These are phyloP conservation scores for Phyllostomus discolor DNA, from an alignment of 2,113 vertebrate genomes.

Conservation along the genomic window DNA sequence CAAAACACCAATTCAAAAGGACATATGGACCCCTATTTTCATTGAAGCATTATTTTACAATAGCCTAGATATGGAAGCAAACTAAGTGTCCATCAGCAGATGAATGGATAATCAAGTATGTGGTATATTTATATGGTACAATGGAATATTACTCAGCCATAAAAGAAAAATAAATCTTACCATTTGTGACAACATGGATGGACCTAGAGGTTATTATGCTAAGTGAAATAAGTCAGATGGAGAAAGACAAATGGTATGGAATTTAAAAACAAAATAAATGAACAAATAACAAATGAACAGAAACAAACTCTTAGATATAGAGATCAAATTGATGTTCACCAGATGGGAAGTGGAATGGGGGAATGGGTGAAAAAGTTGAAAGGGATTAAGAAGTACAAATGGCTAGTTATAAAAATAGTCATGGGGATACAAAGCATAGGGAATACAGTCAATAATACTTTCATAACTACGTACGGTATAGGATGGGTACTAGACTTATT, in stretches of 20 bases:
- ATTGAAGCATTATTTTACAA: background rate
- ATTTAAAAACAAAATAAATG: background rate
- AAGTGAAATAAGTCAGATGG: background rate
- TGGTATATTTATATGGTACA: background rate
- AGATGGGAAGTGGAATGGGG: background rate
- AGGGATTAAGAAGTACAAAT: background rate
- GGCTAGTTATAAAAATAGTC: background rate
- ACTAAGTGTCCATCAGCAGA: background rate
- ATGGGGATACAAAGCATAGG: background rate
- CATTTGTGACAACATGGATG: background rate
- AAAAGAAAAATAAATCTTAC: background rate
- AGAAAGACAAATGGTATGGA: background rate
- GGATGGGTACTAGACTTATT: background rate
- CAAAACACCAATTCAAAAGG: background rate
- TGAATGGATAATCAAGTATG: background rate
- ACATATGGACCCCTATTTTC: background rate
- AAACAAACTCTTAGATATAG: background rate
- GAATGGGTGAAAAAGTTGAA: background rate
- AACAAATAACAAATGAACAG: background rate
- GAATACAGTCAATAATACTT: background rate
- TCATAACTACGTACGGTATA: background rate
- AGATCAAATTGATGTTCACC: background rate
- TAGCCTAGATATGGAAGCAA: background rate
- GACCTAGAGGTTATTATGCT: background rate
- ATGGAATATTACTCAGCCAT: background rate